Conservation (phyloP, 2,113 vertebrate genomes). For the Festucalex cinctus region DNA sequence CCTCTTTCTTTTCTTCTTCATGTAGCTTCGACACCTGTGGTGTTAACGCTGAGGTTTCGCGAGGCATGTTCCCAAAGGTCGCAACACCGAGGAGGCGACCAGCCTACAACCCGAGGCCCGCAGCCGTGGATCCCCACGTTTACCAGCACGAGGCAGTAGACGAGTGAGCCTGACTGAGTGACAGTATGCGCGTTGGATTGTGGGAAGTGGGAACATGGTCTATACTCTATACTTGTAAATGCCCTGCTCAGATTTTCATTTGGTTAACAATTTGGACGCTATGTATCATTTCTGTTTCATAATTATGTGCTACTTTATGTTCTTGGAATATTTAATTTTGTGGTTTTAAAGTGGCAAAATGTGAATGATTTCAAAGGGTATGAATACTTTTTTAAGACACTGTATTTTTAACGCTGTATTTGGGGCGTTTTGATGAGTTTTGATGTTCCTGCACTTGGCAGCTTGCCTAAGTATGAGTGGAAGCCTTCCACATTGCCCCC, state of each 20-base stretch:
- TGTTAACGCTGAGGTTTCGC: conserved; percentile 29
- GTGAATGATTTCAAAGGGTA: too few species aligned
- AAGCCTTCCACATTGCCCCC: conserved; percentile 8
- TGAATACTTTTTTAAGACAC: too few species aligned
- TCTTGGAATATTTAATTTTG: too few species aligned
- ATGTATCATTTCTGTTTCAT: too few species aligned
- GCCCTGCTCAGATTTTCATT: too few species aligned
- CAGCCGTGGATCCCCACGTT: conserved; percentile 17
- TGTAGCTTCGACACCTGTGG: neutral
- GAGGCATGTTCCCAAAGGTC: conserved; percentile 48
- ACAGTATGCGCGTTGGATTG: neutral
- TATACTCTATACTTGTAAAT: too few species aligned
- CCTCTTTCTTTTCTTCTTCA: neutral
- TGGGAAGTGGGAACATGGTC: too few species aligned
- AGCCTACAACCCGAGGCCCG: conserved; percentile 46
- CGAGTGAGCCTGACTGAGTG: conserved; percentile 31
- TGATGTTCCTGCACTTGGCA: conserved; percentile 13
- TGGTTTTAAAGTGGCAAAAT: too few species aligned
- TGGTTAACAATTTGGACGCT: too few species aligned
- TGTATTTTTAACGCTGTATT: too few species aligned
- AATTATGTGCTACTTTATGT: too few species aligned
- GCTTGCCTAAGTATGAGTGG: conserved; percentile 56
- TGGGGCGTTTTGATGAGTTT: too few species aligned
- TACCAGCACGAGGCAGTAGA: conserved; percentile 29
- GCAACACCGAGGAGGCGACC: conserved; percentile 1